Base-by-base conservation (phyloP, 2,113 vertebrate species). In the Alosa alosa region DNA sequence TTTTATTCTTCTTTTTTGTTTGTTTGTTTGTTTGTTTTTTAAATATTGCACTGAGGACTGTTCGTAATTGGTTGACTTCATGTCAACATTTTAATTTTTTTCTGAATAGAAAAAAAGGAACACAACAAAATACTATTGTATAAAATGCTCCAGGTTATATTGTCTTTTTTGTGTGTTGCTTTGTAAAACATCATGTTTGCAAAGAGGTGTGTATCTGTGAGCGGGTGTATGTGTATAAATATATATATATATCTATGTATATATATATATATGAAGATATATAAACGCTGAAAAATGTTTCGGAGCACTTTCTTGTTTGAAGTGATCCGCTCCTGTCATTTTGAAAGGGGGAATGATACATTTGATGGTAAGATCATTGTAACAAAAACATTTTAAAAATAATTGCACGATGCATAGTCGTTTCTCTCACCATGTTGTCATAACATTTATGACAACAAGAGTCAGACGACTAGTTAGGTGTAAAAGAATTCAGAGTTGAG, bases 371-470 rank as follows among this genome's bases (percentile, higher is more conserved):
- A 96, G 94, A 93, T 95, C 87, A 86, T 95, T 91, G 92, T 95
- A 95, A 96, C 94, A 94, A 90, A 85, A 85, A 90, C 91, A 90
- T 78, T 31, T 78, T 18, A 39, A 68, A 78, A 78, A 78, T 91
- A 94, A 93, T 95, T 96, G 95, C 95, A 96, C 94, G 93, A 88
- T 92, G 92, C 94, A 92, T 91, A 93, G 96, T 96, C 94, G 94
- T 95, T 96, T 92, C 83, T 93, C 93, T 93, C 88, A 84, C 90
- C 87, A 92, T 94, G 82, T 83, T 95, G 97, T 98, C 98, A 99
- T 99, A 99, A 99, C 97, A 99, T 99, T 99, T 99, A 99, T 99
- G 98, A 95, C 95, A 95, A 85, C 52, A 86, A 84, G 90, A 89
- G 93, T 95, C 91, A 47, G 94, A 95, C 95, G 92, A 94, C 93